Evolutionary conservation across 2,888 invertebrate species (phyloP).

Genomic region (Heliconius hortense): DNA sequence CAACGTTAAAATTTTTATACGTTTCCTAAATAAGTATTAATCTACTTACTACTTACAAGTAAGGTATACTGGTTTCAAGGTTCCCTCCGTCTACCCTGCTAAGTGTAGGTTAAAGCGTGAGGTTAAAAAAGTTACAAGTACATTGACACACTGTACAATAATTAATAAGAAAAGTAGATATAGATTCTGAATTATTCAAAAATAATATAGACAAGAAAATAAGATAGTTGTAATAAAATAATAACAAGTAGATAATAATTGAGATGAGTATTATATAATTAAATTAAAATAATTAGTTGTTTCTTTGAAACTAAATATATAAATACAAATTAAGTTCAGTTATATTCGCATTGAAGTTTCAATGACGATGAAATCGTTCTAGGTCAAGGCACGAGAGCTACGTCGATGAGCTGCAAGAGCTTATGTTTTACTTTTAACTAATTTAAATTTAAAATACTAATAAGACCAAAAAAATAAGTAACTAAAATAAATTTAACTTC

Average conservation of each 20-base stretch:
- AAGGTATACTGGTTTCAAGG: too few relatives aligned
- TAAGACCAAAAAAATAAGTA: background rate
- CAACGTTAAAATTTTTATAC: too few relatives aligned
- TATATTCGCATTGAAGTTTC: constrained; percentile 3
- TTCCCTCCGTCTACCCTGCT: too few relatives aligned
- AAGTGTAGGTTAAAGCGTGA: too few relatives aligned
- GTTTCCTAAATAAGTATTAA: too few relatives aligned
- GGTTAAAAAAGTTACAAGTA: too few relatives aligned
- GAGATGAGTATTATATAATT: background rate
- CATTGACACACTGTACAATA: too few relatives aligned
- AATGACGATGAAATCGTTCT: constrained; percentile 11
- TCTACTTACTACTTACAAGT: too few relatives aligned
- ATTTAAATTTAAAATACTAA: background rate
- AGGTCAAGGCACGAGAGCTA: constrained; percentile 15
- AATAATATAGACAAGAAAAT: too few relatives aligned
- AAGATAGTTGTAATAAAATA: background rate
- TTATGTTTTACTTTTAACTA: background rate
- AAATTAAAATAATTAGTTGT: background rate
- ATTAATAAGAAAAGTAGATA: too few relatives aligned
- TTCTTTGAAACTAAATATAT: background rate
- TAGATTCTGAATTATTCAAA: too few relatives aligned
- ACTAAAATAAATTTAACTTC: background rate
- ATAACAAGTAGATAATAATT: background rate
- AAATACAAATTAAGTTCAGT: background rate
- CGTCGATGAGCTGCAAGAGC: constrained; percentile 14